These are phyloP conservation scores for Leptodirus hochenwartii DNA, from an alignment of 2,888 invertebrate species.

Conservation along the genomic window DNA sequence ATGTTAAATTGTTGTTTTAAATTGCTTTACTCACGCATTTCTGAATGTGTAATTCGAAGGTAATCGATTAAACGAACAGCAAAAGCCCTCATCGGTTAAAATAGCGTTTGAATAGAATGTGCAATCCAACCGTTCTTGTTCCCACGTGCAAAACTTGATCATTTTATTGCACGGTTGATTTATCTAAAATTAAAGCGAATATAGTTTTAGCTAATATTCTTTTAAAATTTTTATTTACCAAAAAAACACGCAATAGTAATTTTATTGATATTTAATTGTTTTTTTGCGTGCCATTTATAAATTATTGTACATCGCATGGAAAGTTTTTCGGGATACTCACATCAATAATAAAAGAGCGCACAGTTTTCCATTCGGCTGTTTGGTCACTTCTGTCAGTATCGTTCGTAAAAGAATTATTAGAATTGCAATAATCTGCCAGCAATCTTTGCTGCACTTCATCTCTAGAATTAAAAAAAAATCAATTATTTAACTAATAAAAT, in stretches of 20 bases:
- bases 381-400: conserved; percentile 10
- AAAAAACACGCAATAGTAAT: conserved; percentile 1
- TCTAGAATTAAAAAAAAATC: no score
- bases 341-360: conserved; percentile 26
- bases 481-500: no score
- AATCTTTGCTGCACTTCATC: conserved; percentile 19
- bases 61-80: conserved; percentile 72
- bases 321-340: no score
- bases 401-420: conserved; percentile 14
- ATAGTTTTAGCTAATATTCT: conserved; percentile 1
- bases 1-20: not conserved
- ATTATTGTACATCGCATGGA: no score
- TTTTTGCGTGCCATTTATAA: not conserved
- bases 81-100: conserved; percentile 62
- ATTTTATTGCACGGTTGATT: conserved; percentile 60
- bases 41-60: conserved; percentile 49
- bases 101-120: conserved; percentile 17
- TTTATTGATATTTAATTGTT: conserved; percentile 2
- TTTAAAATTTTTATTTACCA: not conserved
- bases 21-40: conserved; percentile 40
- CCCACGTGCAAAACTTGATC: conserved; percentile 53
- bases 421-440: conserved; percentile 23
- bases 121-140: conserved; percentile 39
- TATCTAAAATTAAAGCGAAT: conserved; percentile 30
- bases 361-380: conserved; percentile 23